Conservation (phyloP, 2,113 vertebrate genomes). For the Anguilla japonica region DNA sequence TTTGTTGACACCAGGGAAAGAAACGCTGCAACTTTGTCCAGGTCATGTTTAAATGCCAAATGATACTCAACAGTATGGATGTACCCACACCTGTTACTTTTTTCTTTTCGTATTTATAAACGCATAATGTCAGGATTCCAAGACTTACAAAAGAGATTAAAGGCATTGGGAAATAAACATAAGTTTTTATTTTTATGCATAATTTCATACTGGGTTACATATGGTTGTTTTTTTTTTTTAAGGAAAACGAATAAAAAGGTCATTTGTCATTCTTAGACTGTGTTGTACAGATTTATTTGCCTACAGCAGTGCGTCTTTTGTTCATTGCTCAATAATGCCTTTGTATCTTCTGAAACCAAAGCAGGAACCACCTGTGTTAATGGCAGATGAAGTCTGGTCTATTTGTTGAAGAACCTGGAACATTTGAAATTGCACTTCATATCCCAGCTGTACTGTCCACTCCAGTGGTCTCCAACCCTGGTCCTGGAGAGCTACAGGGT, state of each 20-base stretch:
- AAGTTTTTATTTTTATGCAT: slow-evolving; percentile 25
- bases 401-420: too few relatives aligned
- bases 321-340: slow-evolving; percentile 2
- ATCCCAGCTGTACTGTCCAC: slow-evolving; percentile 14
- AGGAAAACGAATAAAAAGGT: slow-evolving; percentile 25
- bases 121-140: slow-evolving; percentile 23
- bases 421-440: slow-evolving; percentile 18
- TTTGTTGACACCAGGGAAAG: slow-evolving; percentile 15
- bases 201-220: slow-evolving; percentile 24
- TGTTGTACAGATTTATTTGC: slow-evolving; percentile 26
- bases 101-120: slow-evolving; percentile 24
- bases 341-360: background rate
- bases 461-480: background rate
- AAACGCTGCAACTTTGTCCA: slow-evolving; percentile 3
- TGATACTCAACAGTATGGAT: slow-evolving; percentile 6
- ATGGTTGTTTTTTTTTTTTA: slow-evolving; percentile 10
- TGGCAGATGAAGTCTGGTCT: background rate
- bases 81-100: background rate
- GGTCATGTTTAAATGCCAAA: slow-evolving; percentile 25
- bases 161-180: slow-evolving; percentile 2
- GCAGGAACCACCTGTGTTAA: slow-evolving; percentile 5
- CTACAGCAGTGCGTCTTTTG: slow-evolving; percentile 2
- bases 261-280: slow-evolving; percentile 19
- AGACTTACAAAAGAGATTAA: background rate
- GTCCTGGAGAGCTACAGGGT: too few relatives aligned